These are phyloP conservation scores for Nothobranchius kuhntae DNA, from an alignment of 2,113 vertebrate species.

Conservation along the genomic window DNA sequence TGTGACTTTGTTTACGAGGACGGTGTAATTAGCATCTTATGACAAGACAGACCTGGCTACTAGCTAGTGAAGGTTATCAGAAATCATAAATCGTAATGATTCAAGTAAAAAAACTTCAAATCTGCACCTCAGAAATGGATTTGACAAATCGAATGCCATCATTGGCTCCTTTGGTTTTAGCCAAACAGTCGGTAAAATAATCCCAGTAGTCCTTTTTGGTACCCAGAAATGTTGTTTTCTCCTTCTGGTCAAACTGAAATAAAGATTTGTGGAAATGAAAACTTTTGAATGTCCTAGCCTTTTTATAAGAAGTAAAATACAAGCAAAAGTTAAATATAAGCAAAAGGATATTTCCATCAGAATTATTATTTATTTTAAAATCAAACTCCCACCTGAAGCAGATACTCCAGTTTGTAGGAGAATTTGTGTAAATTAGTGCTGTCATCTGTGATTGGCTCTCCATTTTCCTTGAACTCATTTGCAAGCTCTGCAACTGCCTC, in stretches of 20 bases:
- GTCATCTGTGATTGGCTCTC: constrained; percentile 94
- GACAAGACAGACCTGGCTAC: neutral
- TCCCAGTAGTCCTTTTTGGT: constrained; percentile 97
- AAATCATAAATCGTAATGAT: neutral
- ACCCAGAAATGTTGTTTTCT: constrained; percentile 90
- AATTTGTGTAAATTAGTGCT: constrained; percentile 92
- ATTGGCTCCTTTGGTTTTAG: constrained; percentile 93
- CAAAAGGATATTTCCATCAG: neutral
- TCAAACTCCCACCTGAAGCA: constrained; percentile 87
- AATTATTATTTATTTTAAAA: neutral
- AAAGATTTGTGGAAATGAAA: neutral
- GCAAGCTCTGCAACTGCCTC: constrained; percentile 89
- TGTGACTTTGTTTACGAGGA: neutral
- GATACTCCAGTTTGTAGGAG: constrained; percentile 95
- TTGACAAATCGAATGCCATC: constrained; percentile 97
- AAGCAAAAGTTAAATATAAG: neutral
- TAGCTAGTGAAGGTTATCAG: neutral
- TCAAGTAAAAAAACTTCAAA: neutral
- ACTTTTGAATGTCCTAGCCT: neutral
- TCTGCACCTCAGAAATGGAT: constrained; percentile 89
- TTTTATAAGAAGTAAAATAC: neutral
- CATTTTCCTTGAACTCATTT: constrained; percentile 89
- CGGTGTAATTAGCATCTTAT: neutral
- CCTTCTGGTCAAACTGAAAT: constrained; percentile 94
- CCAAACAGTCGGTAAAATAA: constrained; percentile 92